Conservation (phyloP, 2,113 vertebrate genomes). For the Oxyura jamaicensis region DNA sequence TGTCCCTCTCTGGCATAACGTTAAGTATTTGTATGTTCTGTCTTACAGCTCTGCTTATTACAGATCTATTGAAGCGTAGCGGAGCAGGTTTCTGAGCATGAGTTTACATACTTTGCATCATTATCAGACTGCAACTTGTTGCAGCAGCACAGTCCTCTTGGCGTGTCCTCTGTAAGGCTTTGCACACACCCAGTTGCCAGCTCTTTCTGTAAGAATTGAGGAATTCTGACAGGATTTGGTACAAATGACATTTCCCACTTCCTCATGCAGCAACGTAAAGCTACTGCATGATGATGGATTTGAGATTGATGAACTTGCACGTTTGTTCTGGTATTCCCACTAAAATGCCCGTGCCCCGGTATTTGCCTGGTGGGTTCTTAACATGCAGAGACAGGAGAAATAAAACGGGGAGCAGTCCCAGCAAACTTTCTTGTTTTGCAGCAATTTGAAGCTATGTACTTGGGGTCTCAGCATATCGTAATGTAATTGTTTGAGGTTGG, state of each 20-base stretch:
- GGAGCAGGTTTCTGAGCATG: neutral
- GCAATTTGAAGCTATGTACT: neutral
- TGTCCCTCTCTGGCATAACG: neutral
- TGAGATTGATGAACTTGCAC: neutral
- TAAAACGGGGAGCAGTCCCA: neutral
- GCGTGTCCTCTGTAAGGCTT: neutral
- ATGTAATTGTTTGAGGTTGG: neutral
- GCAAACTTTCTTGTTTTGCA: neutral
- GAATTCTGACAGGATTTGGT: neutral
- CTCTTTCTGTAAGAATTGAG: neutral
- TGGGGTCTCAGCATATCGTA: neutral
- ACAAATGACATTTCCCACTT: neutral
- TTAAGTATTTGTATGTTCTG: neutral
- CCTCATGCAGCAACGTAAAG: neutral
- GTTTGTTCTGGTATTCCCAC: neutral
- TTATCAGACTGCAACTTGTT: neutral
- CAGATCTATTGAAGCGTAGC: neutral
- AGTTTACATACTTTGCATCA: neutral
- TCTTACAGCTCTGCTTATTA: neutral
- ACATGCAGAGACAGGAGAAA: neutral
- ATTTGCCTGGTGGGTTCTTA: neutral
- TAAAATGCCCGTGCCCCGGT: neutral
- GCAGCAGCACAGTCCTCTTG: neutral
- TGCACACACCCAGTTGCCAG: neutral
- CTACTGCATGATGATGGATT: neutral